Evolutionary conservation across 1,140 invertebrate species (phyloP).

Genomic region (Parapsyche elsis): DNA sequence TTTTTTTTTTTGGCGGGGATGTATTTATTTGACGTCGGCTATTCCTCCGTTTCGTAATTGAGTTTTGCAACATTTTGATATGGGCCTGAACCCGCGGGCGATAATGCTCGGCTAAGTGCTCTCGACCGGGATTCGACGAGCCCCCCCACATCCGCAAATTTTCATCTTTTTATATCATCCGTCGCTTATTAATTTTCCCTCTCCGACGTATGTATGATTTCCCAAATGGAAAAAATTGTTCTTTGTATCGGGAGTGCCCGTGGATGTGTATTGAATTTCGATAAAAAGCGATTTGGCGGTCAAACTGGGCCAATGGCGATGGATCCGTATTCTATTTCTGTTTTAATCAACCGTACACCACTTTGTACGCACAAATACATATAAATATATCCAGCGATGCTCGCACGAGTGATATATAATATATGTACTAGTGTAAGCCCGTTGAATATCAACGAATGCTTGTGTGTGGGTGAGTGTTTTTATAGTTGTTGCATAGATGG

Average conservation of each 20-base stretch:
- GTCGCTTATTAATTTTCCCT: slow-evolving; percentile 8
- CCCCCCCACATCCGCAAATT: background rate
- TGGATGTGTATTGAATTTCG: slow-evolving; percentile 11
- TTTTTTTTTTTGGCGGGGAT: background rate
- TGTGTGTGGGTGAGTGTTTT: too few species aligned
- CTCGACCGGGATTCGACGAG: background rate
- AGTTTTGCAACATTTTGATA: background rate
- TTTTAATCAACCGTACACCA: too few species aligned
- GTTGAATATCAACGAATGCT: too few species aligned
- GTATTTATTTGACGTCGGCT: background rate
- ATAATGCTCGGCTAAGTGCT: background rate
- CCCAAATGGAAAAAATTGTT: background rate
- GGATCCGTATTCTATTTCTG: too few species aligned
- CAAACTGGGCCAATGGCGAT: too few species aligned
- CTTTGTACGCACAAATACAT: too few species aligned
- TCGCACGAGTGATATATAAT: too few species aligned
- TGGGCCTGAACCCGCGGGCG: background rate
- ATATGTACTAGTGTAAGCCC: too few species aligned
- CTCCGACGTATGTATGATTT: background rate
- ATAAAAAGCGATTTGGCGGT: background rate
- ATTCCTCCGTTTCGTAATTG: slow-evolving; percentile 7
- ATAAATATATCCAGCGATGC: too few species aligned
- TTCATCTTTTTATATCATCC: slow-evolving; percentile 1
- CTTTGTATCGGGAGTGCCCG: background rate
- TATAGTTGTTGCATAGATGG: too few species aligned